Evolutionary conservation across 2,113 vertebrate species (phyloP).

Genomic region (Spizaetus ornatus): DNA sequence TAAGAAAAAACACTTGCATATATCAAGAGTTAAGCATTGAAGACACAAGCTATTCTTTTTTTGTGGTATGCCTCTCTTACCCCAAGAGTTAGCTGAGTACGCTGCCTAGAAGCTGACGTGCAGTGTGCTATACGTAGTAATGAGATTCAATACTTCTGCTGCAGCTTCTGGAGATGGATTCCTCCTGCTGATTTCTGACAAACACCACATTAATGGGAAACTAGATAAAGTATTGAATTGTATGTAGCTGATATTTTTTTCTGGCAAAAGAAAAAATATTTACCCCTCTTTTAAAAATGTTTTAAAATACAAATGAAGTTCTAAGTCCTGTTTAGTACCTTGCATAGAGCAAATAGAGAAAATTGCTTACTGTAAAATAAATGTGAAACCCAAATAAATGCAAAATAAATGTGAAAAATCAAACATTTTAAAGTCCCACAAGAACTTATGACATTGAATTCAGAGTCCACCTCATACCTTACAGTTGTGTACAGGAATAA

Average conservation of each 20-base stretch:
- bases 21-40: background rate
- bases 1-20: background rate
- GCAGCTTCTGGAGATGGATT: background rate
- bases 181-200: constrained; percentile 1
- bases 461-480: fast-evolving
- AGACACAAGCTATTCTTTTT: background rate
- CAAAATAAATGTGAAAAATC: background rate
- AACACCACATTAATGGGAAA: background rate
- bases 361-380: background rate
- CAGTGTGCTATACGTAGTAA: background rate
- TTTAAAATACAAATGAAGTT: background rate
- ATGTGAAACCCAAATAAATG: background rate
- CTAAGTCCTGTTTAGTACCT: background rate
- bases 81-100: background rate
- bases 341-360: background rate
- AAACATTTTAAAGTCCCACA: background rate
- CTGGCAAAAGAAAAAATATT: background rate
- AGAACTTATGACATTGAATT: background rate
- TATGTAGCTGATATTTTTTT: background rate
- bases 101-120: background rate
- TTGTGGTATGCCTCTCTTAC: background rate
- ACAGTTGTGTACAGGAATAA: background rate
- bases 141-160: background rate
- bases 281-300: background rate
- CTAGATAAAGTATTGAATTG: background rate